Evolutionary conservation across 2,888 invertebrate genomes (phyloP), one percentile per base, ranked within the genome.

Genomic region (Cheilosia soror): DNA sequence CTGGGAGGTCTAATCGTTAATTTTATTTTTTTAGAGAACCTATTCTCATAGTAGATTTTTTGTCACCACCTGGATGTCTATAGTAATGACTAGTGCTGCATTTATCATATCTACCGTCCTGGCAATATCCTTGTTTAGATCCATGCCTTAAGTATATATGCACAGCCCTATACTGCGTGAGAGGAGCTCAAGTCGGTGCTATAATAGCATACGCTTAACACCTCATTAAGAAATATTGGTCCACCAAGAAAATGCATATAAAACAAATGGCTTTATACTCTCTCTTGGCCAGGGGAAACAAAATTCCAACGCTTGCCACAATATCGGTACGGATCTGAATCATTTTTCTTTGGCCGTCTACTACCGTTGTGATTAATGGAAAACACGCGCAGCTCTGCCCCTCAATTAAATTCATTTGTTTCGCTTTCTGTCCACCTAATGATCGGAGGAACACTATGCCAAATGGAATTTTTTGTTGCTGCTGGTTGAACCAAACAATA

Each of bases 291-390:
- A 51, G 5, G 13, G 27, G 5, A 13, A 51, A 27, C n/a, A 15
- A n/a, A 42, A 37, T 37, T 27, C 42, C n/a, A 13, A 40, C 7
- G 25, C 25, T 13, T 6, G 29, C 55, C 27, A 31, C 44, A 5
- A 25, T 49, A 62, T 42, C 71, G 15, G 57, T 49, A 31, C 15
- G 58, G 69, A 58, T 58, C 47, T 9, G 63, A 27, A 53, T 53
- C 40, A 51, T 51, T 27, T 72, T 33, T 31, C 51, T 72, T 55
- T 62, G 66, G 66, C 58, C 53, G 55, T 60, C 65, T 7, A 77
- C 44, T 72, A 77, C 58, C 62, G 57, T 63, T 83, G 78, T 73
- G 71, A 78, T 73, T 83, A 83, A 83, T 83, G 68, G 44, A 42
- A 51, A 68, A 73, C 72, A 83, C 62, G 68, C 68, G 77, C 71